These are phyloP conservation scores for Phrixothrix hirtus DNA, from an alignment of 2,888 invertebrate species.

Conservation along the genomic window DNA sequence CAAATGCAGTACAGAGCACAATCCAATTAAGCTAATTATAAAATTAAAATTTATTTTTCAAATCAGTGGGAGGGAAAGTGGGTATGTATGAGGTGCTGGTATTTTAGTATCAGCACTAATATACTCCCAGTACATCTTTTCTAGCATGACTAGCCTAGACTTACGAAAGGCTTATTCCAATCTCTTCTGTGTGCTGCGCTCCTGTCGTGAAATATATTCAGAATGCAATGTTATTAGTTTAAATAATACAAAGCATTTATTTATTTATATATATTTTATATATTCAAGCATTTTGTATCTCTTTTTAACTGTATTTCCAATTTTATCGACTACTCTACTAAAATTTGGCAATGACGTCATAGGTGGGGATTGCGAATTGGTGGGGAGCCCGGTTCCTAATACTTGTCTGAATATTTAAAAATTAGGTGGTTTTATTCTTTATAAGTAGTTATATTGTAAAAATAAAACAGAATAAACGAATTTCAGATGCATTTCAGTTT, in stretches of 20 bases:
- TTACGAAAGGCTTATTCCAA: conserved; percentile 28
- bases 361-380: conserved; percentile 26
- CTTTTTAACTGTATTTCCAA: conserved; percentile 16
- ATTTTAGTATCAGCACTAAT: conserved; percentile 19
- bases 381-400: conserved; percentile 7
- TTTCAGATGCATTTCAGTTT: not conserved
- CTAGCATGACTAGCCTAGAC: conserved; percentile 42
- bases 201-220: conserved; percentile 56
- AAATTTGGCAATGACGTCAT: conserved; percentile 33
- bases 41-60: too few species aligned
- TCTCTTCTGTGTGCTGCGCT: conserved; percentile 42
- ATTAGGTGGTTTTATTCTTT: too few species aligned
- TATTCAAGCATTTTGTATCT: conserved; percentile 32
- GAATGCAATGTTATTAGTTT: conserved; percentile 57
- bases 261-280: conserved; percentile 50
- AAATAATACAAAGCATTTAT: conserved; percentile 54
- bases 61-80: not conserved
- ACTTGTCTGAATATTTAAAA: too few species aligned
- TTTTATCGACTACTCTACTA: conserved; percentile 21
- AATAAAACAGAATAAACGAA: not conserved
- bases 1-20: too few species aligned
- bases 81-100: not conserved
- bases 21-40: too few species aligned
- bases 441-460: too few species aligned
- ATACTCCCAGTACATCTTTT: conserved; percentile 16